These are phyloP conservation scores for Bursaphelenchus okinawaensis DNA, from an alignment of 2,888 invertebrate genomes.

Conservation along the genomic window DNA sequence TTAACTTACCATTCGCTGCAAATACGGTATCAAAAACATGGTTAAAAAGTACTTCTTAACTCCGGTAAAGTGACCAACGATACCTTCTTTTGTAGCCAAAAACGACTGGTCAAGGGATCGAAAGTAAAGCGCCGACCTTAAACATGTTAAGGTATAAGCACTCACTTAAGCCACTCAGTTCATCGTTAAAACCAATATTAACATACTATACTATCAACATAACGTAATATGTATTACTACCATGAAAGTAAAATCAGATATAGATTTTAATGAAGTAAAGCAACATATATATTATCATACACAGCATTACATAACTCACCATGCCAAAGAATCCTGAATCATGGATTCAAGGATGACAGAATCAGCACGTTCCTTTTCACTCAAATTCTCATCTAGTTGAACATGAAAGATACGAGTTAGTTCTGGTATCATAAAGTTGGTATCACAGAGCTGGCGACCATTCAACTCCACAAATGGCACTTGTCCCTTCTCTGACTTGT, in stretches of 20 bases:
- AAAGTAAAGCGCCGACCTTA: conserved; percentile 28
- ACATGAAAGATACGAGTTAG: conserved; percentile 31
- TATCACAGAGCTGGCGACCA: conserved; percentile 87
- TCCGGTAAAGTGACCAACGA: conserved; percentile 31
- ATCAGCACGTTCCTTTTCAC: conserved; percentile 31
- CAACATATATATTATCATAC: too few species aligned
- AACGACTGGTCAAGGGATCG: conserved; percentile 34
- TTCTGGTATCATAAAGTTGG: conserved; percentile 72
- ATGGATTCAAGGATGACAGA: conserved; percentile 37
- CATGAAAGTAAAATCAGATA: too few species aligned
- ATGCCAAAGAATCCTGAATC: conserved; percentile 40
- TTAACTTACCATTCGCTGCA: too few species aligned
- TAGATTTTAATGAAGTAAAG: too few species aligned
- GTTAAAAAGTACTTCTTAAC: too few species aligned
- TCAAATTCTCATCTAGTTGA: conserved; percentile 28
- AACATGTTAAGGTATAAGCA: too few species aligned
- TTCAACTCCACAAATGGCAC: conserved; percentile 89
- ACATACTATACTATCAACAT: too few species aligned
- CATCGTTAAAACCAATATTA: too few species aligned
- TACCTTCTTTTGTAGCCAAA: conserved; percentile 37
- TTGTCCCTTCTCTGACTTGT: conserved; percentile 49
- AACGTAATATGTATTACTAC: too few species aligned
- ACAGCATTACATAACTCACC: too few species aligned
- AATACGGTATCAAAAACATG: too few species aligned
- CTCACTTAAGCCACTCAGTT: too few species aligned